A percentile compares a stretch with the other conserved stretches of the same genome.
phyloP scores from a whole-genome alignment of 2,113 vertebrate species.

The Redunca redunca region DNA sequence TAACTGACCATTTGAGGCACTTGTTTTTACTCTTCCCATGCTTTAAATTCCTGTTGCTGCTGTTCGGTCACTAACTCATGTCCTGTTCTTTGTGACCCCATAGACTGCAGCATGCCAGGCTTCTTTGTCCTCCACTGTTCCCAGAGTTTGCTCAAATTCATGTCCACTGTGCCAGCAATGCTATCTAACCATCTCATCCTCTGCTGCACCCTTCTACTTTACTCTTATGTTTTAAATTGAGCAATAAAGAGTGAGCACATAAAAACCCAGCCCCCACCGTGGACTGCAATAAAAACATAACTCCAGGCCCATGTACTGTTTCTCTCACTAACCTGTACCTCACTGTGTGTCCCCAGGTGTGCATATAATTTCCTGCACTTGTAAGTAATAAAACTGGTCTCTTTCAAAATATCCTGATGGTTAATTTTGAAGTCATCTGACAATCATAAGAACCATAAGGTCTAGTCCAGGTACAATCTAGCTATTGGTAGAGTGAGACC shows the following conservation, averaged over 20 bases:
- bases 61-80: background rate
- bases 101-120: background rate
- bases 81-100: background rate
- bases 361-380: background rate
- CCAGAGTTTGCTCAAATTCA: background rate
- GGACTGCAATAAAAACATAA: background rate
- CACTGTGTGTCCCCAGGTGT: background rate
- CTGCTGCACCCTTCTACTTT: background rate
- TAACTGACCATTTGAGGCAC: background rate
- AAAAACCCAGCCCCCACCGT: background rate
- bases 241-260: background rate
- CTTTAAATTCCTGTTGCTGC: background rate
- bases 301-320: background rate
- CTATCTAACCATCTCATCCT: background rate
- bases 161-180: fast-evolving
- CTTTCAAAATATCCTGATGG: background rate
- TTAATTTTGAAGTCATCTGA: background rate
- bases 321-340: background rate
- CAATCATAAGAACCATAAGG: background rate
- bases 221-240: background rate
- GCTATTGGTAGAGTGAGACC: background rate
- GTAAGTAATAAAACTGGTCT: background rate
- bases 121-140: background rate
- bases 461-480: background rate
- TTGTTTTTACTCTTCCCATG: background rate